Base-by-base conservation (phyloP, 2,113 vertebrate species). In the Scalopus aquaticus region DNA sequence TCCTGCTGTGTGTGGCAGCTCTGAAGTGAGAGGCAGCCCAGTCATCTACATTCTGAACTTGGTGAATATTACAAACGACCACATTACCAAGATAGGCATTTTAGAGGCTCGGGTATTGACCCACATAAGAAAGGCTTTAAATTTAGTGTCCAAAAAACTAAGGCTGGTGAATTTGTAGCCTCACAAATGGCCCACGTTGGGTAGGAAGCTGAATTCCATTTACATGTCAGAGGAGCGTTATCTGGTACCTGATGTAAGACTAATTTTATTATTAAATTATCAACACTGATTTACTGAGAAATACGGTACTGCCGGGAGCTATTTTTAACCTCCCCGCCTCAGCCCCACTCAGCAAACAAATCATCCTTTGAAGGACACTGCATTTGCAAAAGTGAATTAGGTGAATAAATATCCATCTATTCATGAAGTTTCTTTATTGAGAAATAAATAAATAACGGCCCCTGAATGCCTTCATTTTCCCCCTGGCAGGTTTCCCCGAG, bases 351-450 rank as follows among this genome's bases (percentile, higher is more conserved):
- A n/a, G 96, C 97, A 97, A 97, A 97, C 97, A 97, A 97, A 97
- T 97, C 97, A 95, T 97, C 84, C 97, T 97, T 97, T 97, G 97
- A 97, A 97, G 97, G 97, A 97, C 97, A 97, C 93, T 97, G 97
- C 93, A 97, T 97, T 97, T 97, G 96, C 97, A 97, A 96, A 97
- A 97, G 96, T 97, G 97, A 97, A 97, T 97, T 97, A 97, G 96
- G 97, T 97, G 97, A 97, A 97, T 97, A 97, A 97, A 97, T 97
- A 97, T 94, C 96, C 95, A 95, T 97, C 96, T 97, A 97, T 97
- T 97, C 97, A 97, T 96, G 97, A 97, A 97, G 97, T 97, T 97
- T 97, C 96, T 97, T 97, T 97, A 97, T 96, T 90, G 95, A 94
- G 95, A 97, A 97, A 97, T 97, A 97, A 97, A 97, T 97, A 97